Base-by-base conservation (phyloP, 2,113 vertebrate genomes). In the Oreochromis tanganicae region DNA sequence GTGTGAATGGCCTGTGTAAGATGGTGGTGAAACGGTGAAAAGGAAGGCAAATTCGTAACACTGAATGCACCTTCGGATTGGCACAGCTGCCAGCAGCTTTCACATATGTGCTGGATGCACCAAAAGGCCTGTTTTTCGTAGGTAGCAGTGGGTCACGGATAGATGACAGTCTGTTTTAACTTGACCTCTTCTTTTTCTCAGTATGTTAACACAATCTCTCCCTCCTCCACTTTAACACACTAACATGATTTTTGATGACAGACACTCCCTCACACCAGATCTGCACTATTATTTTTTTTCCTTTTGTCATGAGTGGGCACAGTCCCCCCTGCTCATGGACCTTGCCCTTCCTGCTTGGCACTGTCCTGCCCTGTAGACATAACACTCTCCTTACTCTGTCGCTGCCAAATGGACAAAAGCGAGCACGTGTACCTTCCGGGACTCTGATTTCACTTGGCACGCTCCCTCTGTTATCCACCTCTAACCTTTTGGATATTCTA, bases 321-420 rank as follows among this genome's bases (percentile, higher is more conserved):
- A 10, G 41, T 10, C 9, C 59, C 12, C 32, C 52, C 61, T 10
- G 13, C 57, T 80, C 41, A 2, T 48, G 29, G 61, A 29, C 84
- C 7, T 38, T 54, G 46, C 46, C 38, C 61, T 63, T 90, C 52
- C 59, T 89, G 83, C 61, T 41, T 82, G 66, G 41, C 88, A 83
- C 50, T 4, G 3, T 41, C 8, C 59, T 57, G 56, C 63, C 90
- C 89, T 73, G 56, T 29, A 66, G 89, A 86, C 75, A 84, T 81
- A 82, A 84, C 88, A 87, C 79, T 83, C 80, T 61, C 13, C 78
- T 73, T 56, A 57, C n/a, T 87, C 61, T 68, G 79, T 68, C 86
- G 36, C 91, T 90, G 86, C 84, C 86, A 93, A 92, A 94, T 85
- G 85, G 46, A 92, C 91, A 94, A 92, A 92, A 85, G 63, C 32